Evolutionary conservation across 2,888 invertebrate genomes (phyloP).

Genomic region (Melangyna quadrimaculata): DNA sequence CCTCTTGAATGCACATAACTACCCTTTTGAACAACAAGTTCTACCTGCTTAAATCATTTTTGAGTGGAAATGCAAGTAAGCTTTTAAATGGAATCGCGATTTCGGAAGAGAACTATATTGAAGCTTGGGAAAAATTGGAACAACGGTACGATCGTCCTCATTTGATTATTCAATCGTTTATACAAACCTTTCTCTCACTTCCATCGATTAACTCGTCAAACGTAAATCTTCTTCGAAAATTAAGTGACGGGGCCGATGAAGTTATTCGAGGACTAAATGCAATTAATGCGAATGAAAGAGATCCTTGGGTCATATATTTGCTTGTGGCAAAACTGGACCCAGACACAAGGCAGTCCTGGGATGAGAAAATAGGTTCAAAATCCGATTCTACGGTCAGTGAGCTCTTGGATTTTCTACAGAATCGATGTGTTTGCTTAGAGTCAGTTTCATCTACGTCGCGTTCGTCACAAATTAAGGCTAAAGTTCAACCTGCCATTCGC

Average conservation of each 20-base stretch:
- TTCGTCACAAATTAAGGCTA: not conserved
- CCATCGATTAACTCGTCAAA: slow-evolving; percentile 18
- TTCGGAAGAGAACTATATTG: too few species aligned
- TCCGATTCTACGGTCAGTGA: slow-evolving; percentile 11
- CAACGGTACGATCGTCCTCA: slow-evolving; percentile 12
- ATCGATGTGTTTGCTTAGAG: slow-evolving; percentile 43
- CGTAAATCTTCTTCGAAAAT: not conserved
- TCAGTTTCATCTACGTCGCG: not conserved
- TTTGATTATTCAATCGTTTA: slow-evolving; percentile 22
- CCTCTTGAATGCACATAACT: too few species aligned
- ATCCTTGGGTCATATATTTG: slow-evolving; percentile 42
- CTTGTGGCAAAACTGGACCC: slow-evolving; percentile 28
- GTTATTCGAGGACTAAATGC: slow-evolving; percentile 39
- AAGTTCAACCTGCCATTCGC: slow-evolving; percentile 9
- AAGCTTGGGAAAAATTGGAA: too few species aligned
- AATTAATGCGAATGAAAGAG: slow-evolving; percentile 18
- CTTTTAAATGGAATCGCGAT: too few species aligned
- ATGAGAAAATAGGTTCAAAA: slow-evolving; percentile 6
- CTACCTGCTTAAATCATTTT: too few species aligned
- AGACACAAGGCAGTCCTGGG: slow-evolving; percentile 21
- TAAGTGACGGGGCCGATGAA: slow-evolving; percentile 47
- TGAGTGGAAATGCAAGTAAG: too few species aligned
- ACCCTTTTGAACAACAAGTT: too few species aligned
- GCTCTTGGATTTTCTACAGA: slow-evolving; percentile 31
- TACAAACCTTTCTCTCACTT: slow-evolving; percentile 1